A percentile compares a stretch with the other conserved stretches of the same genome.
Conservation (phyloP, 2,113 vertebrate species). For the Brevimyrus niger region DNA sequence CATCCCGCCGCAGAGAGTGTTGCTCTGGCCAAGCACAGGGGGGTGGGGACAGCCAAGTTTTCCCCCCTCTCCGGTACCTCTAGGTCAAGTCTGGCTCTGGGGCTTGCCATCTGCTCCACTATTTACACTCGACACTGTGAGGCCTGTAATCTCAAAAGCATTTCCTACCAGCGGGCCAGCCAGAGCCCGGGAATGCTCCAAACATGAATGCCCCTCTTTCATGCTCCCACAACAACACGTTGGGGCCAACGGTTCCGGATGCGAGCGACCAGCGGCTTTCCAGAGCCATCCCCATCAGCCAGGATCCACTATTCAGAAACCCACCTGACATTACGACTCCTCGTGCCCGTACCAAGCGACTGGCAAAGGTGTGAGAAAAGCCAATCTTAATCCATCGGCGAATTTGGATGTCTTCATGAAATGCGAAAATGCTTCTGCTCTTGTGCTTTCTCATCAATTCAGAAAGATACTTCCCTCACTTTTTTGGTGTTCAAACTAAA, state of each 20-base stretch:
- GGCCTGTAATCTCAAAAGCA: conserved; percentile 53
- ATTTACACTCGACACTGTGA: conserved; percentile 53
- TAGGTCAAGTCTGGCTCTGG: conserved; percentile 46
- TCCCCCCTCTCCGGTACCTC: conserved; percentile 42
- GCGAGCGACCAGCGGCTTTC: not conserved
- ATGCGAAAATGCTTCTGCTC: not conserved
- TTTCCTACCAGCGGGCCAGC: conserved; percentile 63
- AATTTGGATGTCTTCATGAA: not conserved
- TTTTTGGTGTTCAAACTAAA: not conserved
- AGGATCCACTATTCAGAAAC: not conserved
- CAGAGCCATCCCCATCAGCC: not conserved
- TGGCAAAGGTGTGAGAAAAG: not conserved
- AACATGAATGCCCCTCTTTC: conserved; percentile 20
- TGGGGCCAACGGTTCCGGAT: not conserved
- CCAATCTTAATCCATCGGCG: not conserved
- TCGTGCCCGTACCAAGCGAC: not conserved
- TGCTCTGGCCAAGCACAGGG: conserved; percentile 39
- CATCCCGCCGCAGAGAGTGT: not conserved
- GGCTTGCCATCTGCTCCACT: conserved; percentile 52
- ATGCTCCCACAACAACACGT: not conserved
- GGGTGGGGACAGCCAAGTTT: conserved; percentile 1
- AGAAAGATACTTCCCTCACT: not conserved
- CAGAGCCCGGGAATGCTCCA: conserved; percentile 51
- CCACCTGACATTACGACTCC: not conserved
- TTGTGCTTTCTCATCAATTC: not conserved